phyloP scores from a whole-genome alignment of 2,113 vertebrate species.

The Chamaetylas fuelleborni region DNA sequence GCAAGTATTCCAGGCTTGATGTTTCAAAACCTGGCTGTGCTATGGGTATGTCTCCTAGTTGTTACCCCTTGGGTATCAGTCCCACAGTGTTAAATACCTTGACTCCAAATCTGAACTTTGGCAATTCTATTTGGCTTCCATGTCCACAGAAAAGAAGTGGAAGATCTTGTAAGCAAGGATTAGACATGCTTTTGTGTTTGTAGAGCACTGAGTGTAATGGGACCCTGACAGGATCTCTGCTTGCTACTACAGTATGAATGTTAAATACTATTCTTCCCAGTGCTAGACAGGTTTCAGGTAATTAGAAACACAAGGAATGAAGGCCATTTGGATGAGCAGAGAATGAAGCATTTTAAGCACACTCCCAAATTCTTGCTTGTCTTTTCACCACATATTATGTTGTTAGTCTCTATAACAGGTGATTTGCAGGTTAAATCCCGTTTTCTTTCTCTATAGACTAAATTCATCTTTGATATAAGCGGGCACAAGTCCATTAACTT shows the following conservation, averaged over 20 bases:
- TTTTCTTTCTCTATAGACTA: constrained; percentile 44
- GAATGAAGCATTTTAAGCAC: constrained; percentile 13
- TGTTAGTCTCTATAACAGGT: constrained; percentile 23
- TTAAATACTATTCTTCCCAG: constrained; percentile 4
- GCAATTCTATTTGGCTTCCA: not conserved
- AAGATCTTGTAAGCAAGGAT: not conserved
- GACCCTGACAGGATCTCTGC: constrained; percentile 3
- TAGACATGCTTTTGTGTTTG: constrained; percentile 8
- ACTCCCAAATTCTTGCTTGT: not conserved
- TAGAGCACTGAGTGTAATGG: not conserved
- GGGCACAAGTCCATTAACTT: constrained; percentile 54
- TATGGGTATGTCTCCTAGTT: not conserved
- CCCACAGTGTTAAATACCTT: not conserved
- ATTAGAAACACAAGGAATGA: constrained; percentile 28
- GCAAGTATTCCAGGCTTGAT: constrained; percentile 46
- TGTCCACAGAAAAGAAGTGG: not conserved
- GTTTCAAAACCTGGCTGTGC: constrained; percentile 22
- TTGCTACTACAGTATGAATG: not conserved
- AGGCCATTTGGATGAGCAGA: not conserved
- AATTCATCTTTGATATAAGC: constrained; percentile 42
- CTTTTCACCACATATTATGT: constrained; percentile 14
- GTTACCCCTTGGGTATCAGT: not conserved
- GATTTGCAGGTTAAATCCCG: constrained; percentile 53
- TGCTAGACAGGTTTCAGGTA: not conserved
- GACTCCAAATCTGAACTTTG: not conserved